phyloP scores from a whole-genome alignment of 2,797 vertebrate genomes.

The Odontamblyopus lacepedii region DNA sequence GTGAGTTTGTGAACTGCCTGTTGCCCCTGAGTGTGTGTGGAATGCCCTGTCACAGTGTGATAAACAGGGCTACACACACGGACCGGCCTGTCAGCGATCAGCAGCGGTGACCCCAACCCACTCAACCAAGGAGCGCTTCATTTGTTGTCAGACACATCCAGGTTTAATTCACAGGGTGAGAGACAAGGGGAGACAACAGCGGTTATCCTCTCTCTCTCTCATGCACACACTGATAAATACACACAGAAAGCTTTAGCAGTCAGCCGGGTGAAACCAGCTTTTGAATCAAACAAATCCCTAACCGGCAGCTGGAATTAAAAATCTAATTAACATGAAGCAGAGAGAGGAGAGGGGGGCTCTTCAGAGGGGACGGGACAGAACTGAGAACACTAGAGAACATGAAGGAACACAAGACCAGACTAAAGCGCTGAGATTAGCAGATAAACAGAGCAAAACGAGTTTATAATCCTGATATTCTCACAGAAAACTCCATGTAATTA shows the following conservation, averaged over 20 bases:
- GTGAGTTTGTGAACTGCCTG: background rate
- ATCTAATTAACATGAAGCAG: constrained; percentile 17
- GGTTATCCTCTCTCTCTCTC: background rate
- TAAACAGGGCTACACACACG: constrained; percentile 5
- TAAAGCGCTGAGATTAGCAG: constrained; percentile 3
- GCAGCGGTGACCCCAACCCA: constrained; percentile 3
- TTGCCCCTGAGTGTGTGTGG: background rate
- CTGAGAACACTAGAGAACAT: constrained; percentile 17
- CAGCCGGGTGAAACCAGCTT: constrained; percentile 17
- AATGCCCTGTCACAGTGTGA: background rate
- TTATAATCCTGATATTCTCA: constrained; percentile 1
- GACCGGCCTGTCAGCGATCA: constrained; percentile 2
- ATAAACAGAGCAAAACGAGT: background rate
- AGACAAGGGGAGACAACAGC: constrained; percentile 4
- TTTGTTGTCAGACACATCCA: constrained; percentile 14
- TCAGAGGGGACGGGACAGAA: constrained; percentile 16
- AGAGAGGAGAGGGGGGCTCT: constrained; percentile 7
- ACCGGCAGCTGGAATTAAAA: constrained; percentile 17
- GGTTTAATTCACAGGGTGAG: constrained; percentile 5
- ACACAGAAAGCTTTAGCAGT: constrained; percentile 10
- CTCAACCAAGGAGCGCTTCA: constrained; percentile 2
- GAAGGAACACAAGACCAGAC: constrained; percentile 13
- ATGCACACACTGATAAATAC: constrained; percentile 6
- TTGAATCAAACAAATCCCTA: constrained; percentile 17
- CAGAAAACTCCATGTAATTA: background rate